Conservation (phyloP, 2,888 invertebrate genomes). For the Cosmia trapezina region DNA sequence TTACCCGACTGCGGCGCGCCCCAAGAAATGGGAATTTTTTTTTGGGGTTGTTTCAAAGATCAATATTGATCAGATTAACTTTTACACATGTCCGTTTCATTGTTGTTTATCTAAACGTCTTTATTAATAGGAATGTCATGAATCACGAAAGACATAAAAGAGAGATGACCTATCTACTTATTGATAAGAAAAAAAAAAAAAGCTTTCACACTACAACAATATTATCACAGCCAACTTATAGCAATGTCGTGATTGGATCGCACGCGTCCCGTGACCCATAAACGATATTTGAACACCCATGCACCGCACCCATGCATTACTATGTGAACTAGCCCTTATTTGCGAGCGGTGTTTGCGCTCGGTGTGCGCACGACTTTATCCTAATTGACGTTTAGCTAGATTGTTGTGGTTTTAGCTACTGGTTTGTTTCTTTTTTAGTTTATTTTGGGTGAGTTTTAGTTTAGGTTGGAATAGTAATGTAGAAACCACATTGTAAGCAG, state of each 20-base stretch:
- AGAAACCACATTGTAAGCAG: background rate
- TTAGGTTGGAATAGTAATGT: background rate
- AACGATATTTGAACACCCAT: constrained; percentile 58
- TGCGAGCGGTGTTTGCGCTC: constrained; percentile 72
- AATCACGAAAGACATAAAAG: background rate
- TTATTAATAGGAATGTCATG: background rate
- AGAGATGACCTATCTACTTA: background rate
- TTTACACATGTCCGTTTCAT: too few species aligned
- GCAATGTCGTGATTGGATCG: constrained; percentile 58
- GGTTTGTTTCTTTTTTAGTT: constrained; percentile 47
- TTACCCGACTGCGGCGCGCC: too few species aligned
- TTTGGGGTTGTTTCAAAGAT: too few species aligned
- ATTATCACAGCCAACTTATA: constrained; percentile 26
- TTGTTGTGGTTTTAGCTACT: constrained; percentile 62
- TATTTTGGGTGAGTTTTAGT: constrained; percentile 8
- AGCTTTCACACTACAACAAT: constrained; percentile 4
- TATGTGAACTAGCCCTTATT: constrained; percentile 75
- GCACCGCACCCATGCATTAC: constrained; percentile 66
- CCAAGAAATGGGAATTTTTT: too few species aligned
- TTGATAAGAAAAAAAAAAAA: background rate
- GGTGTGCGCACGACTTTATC: constrained; percentile 74
- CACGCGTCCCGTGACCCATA: constrained; percentile 69
- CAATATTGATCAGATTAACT: too few species aligned
- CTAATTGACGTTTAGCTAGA: constrained; percentile 78
- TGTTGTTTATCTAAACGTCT: background rate